Conservation (phyloP, 2,797 vertebrate species). For the Champsocephalus esox region DNA sequence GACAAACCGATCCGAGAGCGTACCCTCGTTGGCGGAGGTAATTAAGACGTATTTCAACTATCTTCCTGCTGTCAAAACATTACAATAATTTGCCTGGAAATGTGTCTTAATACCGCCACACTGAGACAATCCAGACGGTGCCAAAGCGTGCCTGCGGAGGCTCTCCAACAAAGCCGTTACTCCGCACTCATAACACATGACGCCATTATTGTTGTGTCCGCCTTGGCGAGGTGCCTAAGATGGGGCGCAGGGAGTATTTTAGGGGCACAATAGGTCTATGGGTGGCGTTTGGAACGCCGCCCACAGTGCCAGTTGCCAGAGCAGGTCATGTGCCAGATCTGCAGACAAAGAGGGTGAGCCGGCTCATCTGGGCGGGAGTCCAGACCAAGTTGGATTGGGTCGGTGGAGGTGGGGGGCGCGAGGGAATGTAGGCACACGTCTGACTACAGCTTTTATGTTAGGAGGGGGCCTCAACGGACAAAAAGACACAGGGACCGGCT, state of each 20-base stretch:
- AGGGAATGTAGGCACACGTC: constrained; percentile 77
- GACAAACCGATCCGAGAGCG: too few species aligned
- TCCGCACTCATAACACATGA: constrained; percentile 28
- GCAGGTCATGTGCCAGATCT: constrained; percentile 64
- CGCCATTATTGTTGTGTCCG: constrained; percentile 41
- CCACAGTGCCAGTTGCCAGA: constrained; percentile 58
- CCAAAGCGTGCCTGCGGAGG: constrained; percentile 17
- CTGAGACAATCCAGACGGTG: constrained; percentile 23
- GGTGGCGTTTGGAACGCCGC: constrained; percentile 66
- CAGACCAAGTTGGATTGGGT: constrained; percentile 48
- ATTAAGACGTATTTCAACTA: not conserved
- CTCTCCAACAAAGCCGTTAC: constrained; percentile 15
- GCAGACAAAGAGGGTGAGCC: constrained; percentile 72
- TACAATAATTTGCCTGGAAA: constrained; percentile 2
- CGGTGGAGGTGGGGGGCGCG: constrained; percentile 19
- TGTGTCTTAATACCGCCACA: constrained; percentile 4
- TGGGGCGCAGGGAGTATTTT: constrained; percentile 43
- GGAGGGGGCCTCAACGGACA: constrained; percentile 67
- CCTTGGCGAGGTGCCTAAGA: constrained; percentile 61
- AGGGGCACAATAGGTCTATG: constrained; percentile 63
- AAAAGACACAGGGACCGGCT: constrained; percentile 73
- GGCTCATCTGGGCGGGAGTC: constrained; percentile 66
- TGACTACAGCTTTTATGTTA: constrained; percentile 71
- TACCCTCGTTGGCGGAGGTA: too few species aligned
- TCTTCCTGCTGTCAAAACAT: not conserved